Base-by-base conservation (phyloP, 1,140 invertebrate species). In the Galleria mellonella region DNA sequence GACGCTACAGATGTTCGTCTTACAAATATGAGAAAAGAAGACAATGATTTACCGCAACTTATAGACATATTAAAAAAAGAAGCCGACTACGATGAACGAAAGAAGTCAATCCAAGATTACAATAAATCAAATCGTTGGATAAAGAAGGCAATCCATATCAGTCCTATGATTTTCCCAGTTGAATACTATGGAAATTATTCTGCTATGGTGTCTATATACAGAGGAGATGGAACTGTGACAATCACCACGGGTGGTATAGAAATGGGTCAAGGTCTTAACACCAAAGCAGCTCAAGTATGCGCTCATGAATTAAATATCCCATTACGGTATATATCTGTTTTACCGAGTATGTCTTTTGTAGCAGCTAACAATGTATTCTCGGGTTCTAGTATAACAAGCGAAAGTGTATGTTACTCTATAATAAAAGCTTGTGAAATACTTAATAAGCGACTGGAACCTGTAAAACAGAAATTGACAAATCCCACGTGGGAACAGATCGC, bases 231-330 rank as follows among this genome's bases (percentile, higher is more conserved):
- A 7, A 92, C 92, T 0, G 93, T 96, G 0, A 89, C 91, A 0
- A 84, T 96, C 8, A 84, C 89, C 4, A 93, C 94, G 52, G 93
- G 92, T 37, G 94, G 94, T 17, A 89, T 95, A 27, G 94, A 97
- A 87, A 92, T 92, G 78, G 95, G 94, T 5, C 94, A 96, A 86
- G 94, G 95, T 1, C 89, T 95, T 41, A 94, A 91, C 53, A 90
- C 89, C 0, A 84, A 84, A 52, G 71, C 58, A 0, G 90, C 91
- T 12, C 94, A 96, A 88, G 90, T 93, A 1, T 92, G 89, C 47
- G 94, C 94, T 1, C 88, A 92, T 62, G 89, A 89, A 14, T 70
- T 97, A 0, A 91, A 91, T 0, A 92, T 96, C 41, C 89, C 92
- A 9, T 33, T 96, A 28, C 88, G 91, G 0, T 75, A 89, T 62